Base-by-base conservation (phyloP, 2,797 vertebrate genomes). In the Anguilla obscura region DNA sequence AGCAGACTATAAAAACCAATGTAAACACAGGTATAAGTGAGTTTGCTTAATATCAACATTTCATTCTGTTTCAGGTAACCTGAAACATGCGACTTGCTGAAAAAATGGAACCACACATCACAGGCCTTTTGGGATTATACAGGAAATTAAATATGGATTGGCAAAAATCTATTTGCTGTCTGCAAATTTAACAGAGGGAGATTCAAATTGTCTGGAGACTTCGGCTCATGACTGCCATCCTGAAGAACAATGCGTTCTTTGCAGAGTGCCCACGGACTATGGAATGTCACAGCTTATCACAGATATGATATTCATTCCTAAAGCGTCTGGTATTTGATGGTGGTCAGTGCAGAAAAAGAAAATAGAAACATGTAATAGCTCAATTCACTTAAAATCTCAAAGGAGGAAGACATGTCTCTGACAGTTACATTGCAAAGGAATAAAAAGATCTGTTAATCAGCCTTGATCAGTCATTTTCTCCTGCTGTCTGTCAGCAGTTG, bases 191-290 rank as follows among this genome's bases (percentile, higher is more conserved):
- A 74, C 27, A 71, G 3, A 74, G 69, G 69, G 69, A 33, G 33
- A 74, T 74, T 74, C 69, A 33, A 74, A 74, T 74, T 33, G 69
- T 74, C 69, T 74, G 69, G 69, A 33, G 69, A 33, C 69, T 33
- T 74, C 2, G 12, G 69, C 69, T 33, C 30, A 74, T 33, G 69
- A 33, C 69, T 74, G 27, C 69, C 30, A 74, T 74, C 30, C 69
- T 74, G 27, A 30, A 74, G 69, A 74, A 74, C n/a, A 63, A 63
- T n/a, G 58, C 2, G 21, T n/a, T 24, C 58, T 63, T 63, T 7
- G 10, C 30, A 36, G 8, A 12, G 27, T 33, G 69, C 33, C 33
- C 69, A 74, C 10, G 24, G 24, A 36, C 27, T 14, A 33, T 33
- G 69, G 69, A 33, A 71, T 71, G 69, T 33, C 69, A 71, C 30